Percentiles rank a stretch among this genome's conserved stretches.
Conservation (phyloP, 2,888 invertebrate genomes). For the Branchipolynoe longqiensis region DNA sequence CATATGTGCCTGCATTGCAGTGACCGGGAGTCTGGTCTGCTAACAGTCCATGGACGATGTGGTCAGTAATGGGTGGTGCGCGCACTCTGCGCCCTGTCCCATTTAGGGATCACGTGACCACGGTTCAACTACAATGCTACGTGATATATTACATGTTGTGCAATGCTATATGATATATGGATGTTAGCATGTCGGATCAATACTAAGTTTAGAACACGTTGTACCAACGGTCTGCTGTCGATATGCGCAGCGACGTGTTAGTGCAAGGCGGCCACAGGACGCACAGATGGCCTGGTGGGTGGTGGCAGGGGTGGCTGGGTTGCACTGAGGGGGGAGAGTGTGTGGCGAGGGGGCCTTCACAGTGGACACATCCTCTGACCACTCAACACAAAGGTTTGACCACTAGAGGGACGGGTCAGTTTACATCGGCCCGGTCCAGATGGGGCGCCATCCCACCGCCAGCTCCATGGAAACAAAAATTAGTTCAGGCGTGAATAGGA, state of each 20-base stretch:
- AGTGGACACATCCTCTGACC: conserved; percentile 1
- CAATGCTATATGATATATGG: too few species aligned
- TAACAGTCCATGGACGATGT: too few species aligned
- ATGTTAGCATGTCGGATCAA: too few species aligned
- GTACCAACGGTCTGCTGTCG: too few species aligned
- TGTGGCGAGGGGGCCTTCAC: neutral
- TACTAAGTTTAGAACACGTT: too few species aligned
- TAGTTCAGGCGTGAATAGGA: conserved; percentile 33
- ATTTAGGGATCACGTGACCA: too few species aligned
- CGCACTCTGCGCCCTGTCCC: too few species aligned
- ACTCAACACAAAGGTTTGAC: conserved; percentile 25
- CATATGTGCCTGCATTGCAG: conserved; percentile 41
- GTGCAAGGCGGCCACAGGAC: neutral
- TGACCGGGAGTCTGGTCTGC: too few species aligned
- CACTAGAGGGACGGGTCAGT: neutral
- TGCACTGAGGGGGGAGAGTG: neutral
- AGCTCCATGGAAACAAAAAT: conserved; percentile 50
- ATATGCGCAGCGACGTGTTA: too few species aligned
- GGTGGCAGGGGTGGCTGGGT: neutral
- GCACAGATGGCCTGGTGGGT: conserved; percentile 36
- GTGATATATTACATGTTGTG: too few species aligned
- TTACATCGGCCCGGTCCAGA: conserved; percentile 17
- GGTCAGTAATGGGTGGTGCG: too few species aligned
- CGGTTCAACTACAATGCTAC: too few species aligned
- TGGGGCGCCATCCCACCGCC: neutral